Conservation (phyloP, 2,113 vertebrate genomes). For the Marmota flaviventris region DNA sequence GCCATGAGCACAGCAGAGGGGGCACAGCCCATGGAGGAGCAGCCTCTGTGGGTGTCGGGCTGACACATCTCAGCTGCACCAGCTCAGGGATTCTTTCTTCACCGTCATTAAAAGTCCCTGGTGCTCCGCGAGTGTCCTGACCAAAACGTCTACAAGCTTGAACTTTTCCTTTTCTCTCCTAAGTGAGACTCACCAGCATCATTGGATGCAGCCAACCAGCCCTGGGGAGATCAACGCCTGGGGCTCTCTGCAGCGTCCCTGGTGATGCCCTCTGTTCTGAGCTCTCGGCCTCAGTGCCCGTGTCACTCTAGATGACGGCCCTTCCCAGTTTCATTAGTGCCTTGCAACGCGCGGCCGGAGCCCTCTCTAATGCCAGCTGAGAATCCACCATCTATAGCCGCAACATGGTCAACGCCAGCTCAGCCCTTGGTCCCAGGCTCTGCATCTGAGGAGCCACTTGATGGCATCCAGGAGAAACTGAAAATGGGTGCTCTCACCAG, state of each 20-base stretch:
- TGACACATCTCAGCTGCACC: accelerated
- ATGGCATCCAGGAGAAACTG: not conserved
- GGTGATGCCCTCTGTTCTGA: not conserved
- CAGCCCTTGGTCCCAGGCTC: not conserved
- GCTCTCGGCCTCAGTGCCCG: accelerated
- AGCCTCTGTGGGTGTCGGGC: too few relatives aligned
- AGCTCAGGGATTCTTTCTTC: not conserved
- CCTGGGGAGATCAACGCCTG: not conserved
- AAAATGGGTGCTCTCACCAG: not conserved
- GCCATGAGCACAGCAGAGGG: too few relatives aligned
- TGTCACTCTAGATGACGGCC: too few relatives aligned
- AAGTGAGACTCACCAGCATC: too few relatives aligned
- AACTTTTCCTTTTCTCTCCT: not conserved
- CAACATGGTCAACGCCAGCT: too few relatives aligned
- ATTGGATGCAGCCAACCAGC: too few relatives aligned
- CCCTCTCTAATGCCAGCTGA: not conserved
- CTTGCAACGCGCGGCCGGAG: too few relatives aligned
- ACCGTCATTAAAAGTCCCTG: not conserved
- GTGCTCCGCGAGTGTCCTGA: not conserved
- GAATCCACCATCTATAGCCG: not conserved
- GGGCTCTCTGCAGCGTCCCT: accelerated
- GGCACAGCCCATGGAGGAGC: not conserved
- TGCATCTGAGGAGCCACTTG: not conserved
- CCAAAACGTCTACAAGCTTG: not conserved
- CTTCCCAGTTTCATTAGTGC: not conserved